These are phyloP conservation scores for Solea solea DNA, from an alignment of 2,113 vertebrate species.

Conservation along the genomic window DNA sequence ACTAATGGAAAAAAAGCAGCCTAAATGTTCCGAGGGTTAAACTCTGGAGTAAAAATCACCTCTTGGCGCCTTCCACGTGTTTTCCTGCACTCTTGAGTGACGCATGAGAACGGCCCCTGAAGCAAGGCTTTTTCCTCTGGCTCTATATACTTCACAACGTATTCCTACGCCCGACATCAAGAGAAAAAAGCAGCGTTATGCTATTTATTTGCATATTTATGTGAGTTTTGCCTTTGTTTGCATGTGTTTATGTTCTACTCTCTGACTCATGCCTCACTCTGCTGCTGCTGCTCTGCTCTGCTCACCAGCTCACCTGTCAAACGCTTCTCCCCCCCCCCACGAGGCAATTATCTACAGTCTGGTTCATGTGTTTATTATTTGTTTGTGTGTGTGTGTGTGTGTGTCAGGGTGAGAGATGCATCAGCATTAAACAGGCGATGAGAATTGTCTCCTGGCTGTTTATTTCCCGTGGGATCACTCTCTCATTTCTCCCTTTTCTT, in stretches of 20 bases:
- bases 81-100: too few relatives aligned
- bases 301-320: constrained; percentile 41
- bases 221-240: neutral
- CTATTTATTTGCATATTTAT: neutral
- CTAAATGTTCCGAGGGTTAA: too few relatives aligned
- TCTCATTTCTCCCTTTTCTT: constrained; percentile 5
- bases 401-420: neutral
- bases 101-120: too few relatives aligned
- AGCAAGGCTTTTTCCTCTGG: too few relatives aligned
- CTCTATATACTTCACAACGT: too few relatives aligned
- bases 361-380: constrained; percentile 57
- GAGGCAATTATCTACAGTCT: constrained; percentile 58
- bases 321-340: constrained; percentile 16
- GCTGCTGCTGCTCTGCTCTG: neutral
- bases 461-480: constrained; percentile 50
- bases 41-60: too few relatives aligned
- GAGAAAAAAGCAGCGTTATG: too few relatives aligned
- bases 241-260: neutral
- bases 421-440: constrained; percentile 25
- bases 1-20: too few relatives aligned
- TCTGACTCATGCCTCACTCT: constrained; percentile 25
- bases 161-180: too few relatives aligned
- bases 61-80: too few relatives aligned
- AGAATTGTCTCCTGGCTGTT: constrained; percentile 25
- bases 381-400: constrained; percentile 13